Conservation (phyloP, 2,113 vertebrate genomes). For the Mormyrus lacerda region DNA sequence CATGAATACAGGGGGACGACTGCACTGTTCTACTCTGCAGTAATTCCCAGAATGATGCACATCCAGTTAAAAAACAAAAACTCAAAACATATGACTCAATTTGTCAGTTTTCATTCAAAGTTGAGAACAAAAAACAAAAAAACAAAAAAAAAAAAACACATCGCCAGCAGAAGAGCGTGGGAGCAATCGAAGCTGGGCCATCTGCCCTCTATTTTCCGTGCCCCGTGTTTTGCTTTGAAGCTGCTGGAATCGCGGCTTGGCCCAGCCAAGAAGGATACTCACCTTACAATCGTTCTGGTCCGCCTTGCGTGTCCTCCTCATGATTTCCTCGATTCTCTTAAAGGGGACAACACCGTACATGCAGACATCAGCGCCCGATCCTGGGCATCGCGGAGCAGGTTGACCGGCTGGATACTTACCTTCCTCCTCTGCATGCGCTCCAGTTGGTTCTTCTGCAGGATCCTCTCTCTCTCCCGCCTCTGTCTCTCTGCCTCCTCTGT, state of each 20-base stretch:
- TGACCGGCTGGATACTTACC: conserved; percentile 44
- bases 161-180: background rate
- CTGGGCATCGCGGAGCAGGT: too few relatives aligned
- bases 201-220: background rate
- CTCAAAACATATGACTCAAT: background rate
- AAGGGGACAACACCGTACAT: conserved; percentile 23
- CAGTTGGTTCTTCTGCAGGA: conserved; percentile 81
- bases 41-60: background rate
- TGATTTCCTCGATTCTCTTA: conserved; percentile 93
- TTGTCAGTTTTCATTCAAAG: background rate
- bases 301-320: conserved; percentile 82
- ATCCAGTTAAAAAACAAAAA: background rate
- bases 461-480: conserved; percentile 70
- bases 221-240: background rate
- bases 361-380: background rate
- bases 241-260: background rate
- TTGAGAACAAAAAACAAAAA: background rate
- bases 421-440: conserved; percentile 86
- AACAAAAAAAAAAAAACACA: too few relatives aligned
- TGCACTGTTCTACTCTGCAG: background rate
- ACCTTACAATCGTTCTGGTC: conserved; percentile 70
- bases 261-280: conserved; percentile 22
- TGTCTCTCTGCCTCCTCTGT: conserved; percentile 70
- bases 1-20: background rate
- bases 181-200: too few relatives aligned